phyloP scores from a whole-genome alignment of 2,797 vertebrate species.

The Aselliscus stoliczkanus region DNA sequence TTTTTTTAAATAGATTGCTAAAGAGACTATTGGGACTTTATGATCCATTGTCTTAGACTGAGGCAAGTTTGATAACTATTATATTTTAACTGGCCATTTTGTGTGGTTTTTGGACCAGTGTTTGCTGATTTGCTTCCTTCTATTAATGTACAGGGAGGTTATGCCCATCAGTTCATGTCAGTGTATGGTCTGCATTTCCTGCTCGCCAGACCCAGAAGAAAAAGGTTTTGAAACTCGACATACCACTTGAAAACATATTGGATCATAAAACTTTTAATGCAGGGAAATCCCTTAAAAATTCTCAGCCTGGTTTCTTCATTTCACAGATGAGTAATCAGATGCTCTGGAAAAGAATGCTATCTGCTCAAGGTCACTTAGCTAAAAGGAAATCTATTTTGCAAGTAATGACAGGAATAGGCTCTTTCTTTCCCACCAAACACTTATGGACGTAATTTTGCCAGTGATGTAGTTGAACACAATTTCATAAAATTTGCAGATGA shows the following conservation, averaged over 20 bases:
- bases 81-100: not conserved
- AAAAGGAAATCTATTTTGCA: constrained; percentile 9
- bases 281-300: not conserved
- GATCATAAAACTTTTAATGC: not conserved
- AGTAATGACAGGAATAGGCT: not conserved
- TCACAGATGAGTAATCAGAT: not conserved
- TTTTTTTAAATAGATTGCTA: not conserved
- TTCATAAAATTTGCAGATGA: not conserved
- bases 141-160: not conserved
- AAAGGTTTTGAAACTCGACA: not conserved
- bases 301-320: not conserved
- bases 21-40: not conserved
- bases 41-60: not conserved
- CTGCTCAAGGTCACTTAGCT: not conserved
- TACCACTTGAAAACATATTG: not conserved
- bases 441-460: not conserved
- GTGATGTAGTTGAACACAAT: not conserved
- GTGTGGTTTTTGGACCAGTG: not conserved
- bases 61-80: not conserved
- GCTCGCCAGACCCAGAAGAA: not conserved
- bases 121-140: not conserved
- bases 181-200: not conserved
- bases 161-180: not conserved
- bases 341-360: not conserved
- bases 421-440: not conserved